Conservation (phyloP, 2,113 vertebrate species). For the Oceanites oceanicus region DNA sequence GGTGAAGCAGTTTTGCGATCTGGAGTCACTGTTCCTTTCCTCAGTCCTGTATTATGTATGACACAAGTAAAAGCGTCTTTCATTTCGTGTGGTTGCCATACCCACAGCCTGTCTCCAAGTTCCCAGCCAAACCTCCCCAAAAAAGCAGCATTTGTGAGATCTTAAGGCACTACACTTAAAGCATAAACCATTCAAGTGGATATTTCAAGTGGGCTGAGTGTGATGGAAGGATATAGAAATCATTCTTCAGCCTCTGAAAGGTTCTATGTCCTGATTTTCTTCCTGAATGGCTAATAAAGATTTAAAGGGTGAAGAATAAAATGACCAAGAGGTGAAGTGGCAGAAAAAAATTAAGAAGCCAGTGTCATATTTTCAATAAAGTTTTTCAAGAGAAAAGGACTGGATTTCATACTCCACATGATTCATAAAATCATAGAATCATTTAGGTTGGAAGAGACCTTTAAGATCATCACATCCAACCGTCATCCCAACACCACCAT, state of each 20-base stretch:
- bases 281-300: background rate
- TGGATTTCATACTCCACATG: background rate
- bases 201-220: background rate
- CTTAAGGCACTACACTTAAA: background rate
- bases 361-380: background rate
- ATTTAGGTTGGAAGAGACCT: too few species aligned
- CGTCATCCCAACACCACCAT: too few species aligned
- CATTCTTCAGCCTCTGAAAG: background rate
- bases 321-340: background rate
- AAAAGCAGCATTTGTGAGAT: too few species aligned
- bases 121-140: background rate
- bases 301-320: background rate
- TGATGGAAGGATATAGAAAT: background rate
- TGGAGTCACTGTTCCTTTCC: background rate
- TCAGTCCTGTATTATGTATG: too few species aligned
- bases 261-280: background rate
- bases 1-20: background rate
- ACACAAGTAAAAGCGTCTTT: background rate
- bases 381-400: background rate
- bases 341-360: background rate
- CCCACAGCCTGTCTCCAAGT: background rate
- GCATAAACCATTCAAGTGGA: background rate
- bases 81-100: rapidly evolving
- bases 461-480: too few species aligned
- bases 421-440: too few species aligned